A percentile compares a stretch with the other conserved stretches of the same genome.
phyloP scores from a whole-genome alignment of 2,797 vertebrate species.

The Hippocampus kuda region DNA sequence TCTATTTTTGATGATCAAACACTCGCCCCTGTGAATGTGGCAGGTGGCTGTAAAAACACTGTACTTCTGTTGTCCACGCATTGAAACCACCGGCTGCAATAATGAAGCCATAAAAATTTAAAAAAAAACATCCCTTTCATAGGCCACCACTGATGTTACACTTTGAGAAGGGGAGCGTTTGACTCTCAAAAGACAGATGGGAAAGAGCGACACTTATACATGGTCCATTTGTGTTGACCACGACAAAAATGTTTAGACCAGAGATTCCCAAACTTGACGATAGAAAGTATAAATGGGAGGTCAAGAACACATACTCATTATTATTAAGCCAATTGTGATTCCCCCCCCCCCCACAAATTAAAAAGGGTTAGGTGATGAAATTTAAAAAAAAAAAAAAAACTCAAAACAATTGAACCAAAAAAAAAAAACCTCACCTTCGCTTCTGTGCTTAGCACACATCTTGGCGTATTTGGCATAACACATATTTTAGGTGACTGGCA shows the following conservation, averaged over 20 bases:
- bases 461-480: too few species aligned
- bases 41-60: slow-evolving; percentile 7
- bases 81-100: not conserved
- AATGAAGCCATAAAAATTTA: not conserved
- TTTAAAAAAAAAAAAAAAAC: too few species aligned
- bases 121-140: not conserved
- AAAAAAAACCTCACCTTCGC: too few species aligned
- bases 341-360: too few species aligned
- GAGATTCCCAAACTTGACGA: not conserved
- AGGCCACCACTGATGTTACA: not conserved
- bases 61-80: slow-evolving; percentile 1
- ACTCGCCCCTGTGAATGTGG: slow-evolving; percentile 21
- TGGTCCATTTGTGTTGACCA: slow-evolving; percentile 34
- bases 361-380: not conserved
- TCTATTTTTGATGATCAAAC: slow-evolving; percentile 47
- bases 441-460: too few species aligned
- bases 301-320: not conserved
- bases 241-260: slow-evolving; percentile 30
- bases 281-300: not conserved
- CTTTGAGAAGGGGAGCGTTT: slow-evolving; percentile 14
- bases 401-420: too few species aligned
- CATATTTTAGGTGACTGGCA: too few species aligned
- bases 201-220: slow-evolving; percentile 32
- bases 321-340: not conserved
- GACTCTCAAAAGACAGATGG: slow-evolving; percentile 38